Evolutionary conservation across 1,140 invertebrate species (phyloP).

Genomic region (Drosophila burlai): DNA sequence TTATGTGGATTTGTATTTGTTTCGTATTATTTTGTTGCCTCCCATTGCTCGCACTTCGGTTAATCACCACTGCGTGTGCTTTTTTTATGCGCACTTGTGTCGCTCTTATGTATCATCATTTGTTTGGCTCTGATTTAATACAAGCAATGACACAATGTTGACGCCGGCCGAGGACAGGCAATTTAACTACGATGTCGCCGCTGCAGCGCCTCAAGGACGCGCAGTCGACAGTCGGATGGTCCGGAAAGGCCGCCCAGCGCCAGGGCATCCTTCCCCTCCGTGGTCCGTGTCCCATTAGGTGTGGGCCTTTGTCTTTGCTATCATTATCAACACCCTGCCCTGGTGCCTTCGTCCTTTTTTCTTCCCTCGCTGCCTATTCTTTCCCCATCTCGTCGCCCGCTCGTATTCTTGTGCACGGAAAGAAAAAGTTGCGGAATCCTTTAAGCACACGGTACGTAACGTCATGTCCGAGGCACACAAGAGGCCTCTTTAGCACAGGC

Average conservation of each 20-base stretch:
- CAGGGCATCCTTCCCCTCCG: background rate
- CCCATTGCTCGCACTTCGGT: conserved; percentile 6
- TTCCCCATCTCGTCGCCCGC: background rate
- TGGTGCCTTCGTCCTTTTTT: conserved; percentile 38
- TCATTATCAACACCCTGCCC: conserved; percentile 74
- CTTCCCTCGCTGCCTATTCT: conserved; percentile 14
- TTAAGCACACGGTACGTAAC: conserved; percentile 9
- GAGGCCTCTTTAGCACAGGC: background rate
- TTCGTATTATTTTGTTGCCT: background rate
- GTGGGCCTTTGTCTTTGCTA: conserved; percentile 68
- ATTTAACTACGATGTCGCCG: conserved; percentile 71
- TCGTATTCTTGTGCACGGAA: conserved; percentile 1
- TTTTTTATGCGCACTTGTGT: conserved; percentile 17
- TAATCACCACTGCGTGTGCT: conserved; percentile 18
- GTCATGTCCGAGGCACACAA: background rate
- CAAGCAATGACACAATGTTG: conserved; percentile 59
- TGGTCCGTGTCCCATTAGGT: conserved; percentile 45
- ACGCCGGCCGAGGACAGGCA: conserved; percentile 65
- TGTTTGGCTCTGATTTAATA: conserved; percentile 72
- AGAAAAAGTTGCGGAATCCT: background rate
- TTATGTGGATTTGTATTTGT: background rate
- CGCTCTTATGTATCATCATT: conserved; percentile 42
- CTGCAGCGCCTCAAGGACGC: conserved; percentile 63
- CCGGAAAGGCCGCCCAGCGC: background rate
- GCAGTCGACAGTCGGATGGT: conserved; percentile 14